Conservation (phyloP, 2,113 vertebrate species). For the Ctenodactylus gundi region DNA sequence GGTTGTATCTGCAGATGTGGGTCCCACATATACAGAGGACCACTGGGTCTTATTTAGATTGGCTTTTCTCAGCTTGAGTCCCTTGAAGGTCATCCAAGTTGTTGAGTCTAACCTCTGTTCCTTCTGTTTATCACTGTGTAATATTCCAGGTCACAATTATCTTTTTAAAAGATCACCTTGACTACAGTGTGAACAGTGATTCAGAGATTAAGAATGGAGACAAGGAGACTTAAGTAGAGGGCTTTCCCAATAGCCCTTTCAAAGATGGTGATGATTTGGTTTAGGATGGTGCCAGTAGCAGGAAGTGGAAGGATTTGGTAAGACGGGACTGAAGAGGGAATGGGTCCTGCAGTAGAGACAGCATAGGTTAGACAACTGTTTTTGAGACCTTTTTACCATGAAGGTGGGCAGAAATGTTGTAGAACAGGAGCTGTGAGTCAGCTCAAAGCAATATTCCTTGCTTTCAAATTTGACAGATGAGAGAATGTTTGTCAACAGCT, state of each 20-base stretch:
- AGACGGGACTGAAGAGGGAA: not conserved
- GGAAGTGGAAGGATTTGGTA: not conserved
- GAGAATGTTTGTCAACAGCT: not conserved
- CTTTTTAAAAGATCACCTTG: not conserved
- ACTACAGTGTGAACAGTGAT: not conserved
- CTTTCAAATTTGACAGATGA: not conserved
- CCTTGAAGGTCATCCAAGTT: not conserved
- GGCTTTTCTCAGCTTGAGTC: not conserved
- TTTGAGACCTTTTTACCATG: not conserved
- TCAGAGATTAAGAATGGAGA: not conserved
- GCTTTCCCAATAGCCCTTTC: not conserved
- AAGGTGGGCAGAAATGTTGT: not conserved
- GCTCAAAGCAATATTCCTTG: not conserved
- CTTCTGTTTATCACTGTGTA: not conserved
- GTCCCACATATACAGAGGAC: not conserved
- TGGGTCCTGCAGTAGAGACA: not conserved
- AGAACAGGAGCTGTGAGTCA: not conserved
- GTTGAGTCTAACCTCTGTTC: not conserved
- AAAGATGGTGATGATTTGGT: not conserved
- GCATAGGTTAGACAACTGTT: not conserved
- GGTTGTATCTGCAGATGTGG: not conserved
- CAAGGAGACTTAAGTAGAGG: not conserved
- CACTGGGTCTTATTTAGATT: not conserved
- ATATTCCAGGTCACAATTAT: not conserved
- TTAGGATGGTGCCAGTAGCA: not conserved